These are phyloP conservation scores for Leptobrachium ailaonicum DNA, from an alignment of 2,113 vertebrate species.

Conservation along the genomic window DNA sequence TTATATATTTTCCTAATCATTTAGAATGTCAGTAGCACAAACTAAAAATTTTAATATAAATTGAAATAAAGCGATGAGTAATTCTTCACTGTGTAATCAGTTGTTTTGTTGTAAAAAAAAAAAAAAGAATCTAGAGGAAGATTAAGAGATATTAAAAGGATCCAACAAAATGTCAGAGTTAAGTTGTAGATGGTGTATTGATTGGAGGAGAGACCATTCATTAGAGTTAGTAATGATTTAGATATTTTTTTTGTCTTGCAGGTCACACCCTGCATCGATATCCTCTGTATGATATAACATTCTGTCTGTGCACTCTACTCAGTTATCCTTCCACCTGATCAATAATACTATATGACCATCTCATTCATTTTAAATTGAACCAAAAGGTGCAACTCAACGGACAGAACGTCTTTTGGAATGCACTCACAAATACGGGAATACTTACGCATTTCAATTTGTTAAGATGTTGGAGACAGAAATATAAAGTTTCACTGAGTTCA, in stretches of 20 bases:
- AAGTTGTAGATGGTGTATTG: constrained; percentile 30
- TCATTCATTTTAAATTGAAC: constrained; percentile 4
- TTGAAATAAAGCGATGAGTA: neutral
- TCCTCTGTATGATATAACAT: constrained; percentile 8
- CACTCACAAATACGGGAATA: neutral
- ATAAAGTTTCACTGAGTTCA: neutral
- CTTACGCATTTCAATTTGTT: neutral
- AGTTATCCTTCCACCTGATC: constrained; percentile 13
- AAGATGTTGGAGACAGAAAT: neutral
- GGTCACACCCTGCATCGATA: constrained; percentile 31
- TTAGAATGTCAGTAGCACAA: no score
- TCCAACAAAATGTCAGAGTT: constrained; percentile 1
- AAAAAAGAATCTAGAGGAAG: neutral
- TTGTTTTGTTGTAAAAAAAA: neutral
- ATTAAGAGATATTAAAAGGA: neutral
- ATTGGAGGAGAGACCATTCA: constrained; percentile 13
- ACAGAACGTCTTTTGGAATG: neutral
- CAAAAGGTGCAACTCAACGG: neutral
- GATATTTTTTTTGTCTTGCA: constrained; percentile 10
- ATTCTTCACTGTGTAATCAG: neutral
- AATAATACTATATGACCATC: constrained; percentile 14
- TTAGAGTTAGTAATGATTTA: constrained; percentile 13
- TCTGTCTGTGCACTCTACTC: constrained; percentile 19
- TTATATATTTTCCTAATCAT: no score
- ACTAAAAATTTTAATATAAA: neutral